phyloP scores from a whole-genome alignment of 92 coral and sea anemone genomes.

The Montipora capitata region DNA sequence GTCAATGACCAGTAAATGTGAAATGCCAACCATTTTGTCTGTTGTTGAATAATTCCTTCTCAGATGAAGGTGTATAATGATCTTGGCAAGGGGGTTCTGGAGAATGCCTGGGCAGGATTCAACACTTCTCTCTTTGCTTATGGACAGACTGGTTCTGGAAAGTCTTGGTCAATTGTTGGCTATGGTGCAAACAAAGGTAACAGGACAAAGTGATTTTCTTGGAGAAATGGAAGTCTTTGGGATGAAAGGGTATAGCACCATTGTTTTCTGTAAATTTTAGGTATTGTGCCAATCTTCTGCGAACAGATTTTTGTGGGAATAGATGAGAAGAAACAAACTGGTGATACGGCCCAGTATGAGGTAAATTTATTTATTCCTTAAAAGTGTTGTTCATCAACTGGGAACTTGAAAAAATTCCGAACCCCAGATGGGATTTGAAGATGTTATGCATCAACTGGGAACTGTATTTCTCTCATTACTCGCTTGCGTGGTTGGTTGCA shows the following conservation, averaged over 20 bases:
- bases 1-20: too few relatives aligned
- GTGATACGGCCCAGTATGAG: conserved; percentile 85
- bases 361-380: conserved; percentile 23
- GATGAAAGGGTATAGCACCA: background rate
- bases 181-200: conserved; percentile 96
- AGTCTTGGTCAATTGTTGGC: conserved; percentile 99
- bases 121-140: conserved; percentile 98
- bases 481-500: too few relatives aligned
- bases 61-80: conserved; percentile 94
- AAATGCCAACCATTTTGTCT: too few relatives aligned
- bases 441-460: too few relatives aligned
- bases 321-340: conserved; percentile 85
- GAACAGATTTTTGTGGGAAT: conserved; percentile 93
- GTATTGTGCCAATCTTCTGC: conserved; percentile 96
- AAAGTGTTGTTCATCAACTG: too few relatives aligned
- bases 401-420: too few relatives aligned
- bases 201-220: too few relatives aligned
- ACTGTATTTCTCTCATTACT: too few relatives aligned
- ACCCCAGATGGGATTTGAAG: too few relatives aligned
- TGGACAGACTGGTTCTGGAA: conserved; percentile 99
- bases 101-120: conserved; percentile 98
- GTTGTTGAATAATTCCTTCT: background rate
- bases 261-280: conserved; percentile 23
- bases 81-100: conserved; percentile 87
- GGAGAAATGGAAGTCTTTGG: too few relatives aligned